These are phyloP conservation scores for Macrostomum cliftonense DNA, from an alignment of 2,888 invertebrate genomes.

Conservation along the genomic window DNA sequence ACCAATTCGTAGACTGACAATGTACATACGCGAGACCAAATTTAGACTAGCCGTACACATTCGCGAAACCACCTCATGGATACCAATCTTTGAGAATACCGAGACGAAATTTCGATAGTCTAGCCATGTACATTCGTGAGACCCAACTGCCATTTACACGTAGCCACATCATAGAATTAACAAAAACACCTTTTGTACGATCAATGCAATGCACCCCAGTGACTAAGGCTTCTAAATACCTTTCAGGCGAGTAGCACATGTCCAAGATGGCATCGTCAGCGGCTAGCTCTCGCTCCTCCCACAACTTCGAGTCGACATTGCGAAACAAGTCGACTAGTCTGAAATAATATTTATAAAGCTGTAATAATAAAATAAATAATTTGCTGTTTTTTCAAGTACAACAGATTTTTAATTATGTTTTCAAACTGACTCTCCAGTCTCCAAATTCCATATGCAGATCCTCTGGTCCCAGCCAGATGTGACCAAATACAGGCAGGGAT, in stretches of 20 bases:
- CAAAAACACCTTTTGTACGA: too few species aligned
- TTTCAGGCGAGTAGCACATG: conserved; percentile 21
- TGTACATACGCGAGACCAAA: too few species aligned
- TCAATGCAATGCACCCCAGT: too few species aligned
- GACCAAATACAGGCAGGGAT: conserved; percentile 3
- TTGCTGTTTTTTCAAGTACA: neutral
- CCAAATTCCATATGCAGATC: conserved; percentile 34
- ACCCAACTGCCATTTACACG: too few species aligned
- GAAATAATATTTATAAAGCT: conserved; percentile 8
- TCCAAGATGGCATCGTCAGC: conserved; percentile 32
- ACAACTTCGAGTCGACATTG: conserved; percentile 15
- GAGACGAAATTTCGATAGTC: too few species aligned
- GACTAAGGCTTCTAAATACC: too few species aligned
- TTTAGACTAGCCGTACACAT: too few species aligned
- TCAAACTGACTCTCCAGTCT: conserved; percentile 21
- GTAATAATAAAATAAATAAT: neutral
- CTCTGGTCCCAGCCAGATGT: conserved; percentile 33
- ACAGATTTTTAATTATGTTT: neutral
- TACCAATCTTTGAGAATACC: too few species aligned
- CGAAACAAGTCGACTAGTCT: conserved; percentile 27
- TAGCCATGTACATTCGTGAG: too few species aligned
- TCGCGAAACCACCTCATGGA: too few species aligned
- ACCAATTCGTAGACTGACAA: too few species aligned
- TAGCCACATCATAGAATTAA: too few species aligned
- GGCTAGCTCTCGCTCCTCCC: conserved; percentile 24